Base-by-base conservation (phyloP, 2,888 invertebrate species). In the Mystacides longicornis region DNA sequence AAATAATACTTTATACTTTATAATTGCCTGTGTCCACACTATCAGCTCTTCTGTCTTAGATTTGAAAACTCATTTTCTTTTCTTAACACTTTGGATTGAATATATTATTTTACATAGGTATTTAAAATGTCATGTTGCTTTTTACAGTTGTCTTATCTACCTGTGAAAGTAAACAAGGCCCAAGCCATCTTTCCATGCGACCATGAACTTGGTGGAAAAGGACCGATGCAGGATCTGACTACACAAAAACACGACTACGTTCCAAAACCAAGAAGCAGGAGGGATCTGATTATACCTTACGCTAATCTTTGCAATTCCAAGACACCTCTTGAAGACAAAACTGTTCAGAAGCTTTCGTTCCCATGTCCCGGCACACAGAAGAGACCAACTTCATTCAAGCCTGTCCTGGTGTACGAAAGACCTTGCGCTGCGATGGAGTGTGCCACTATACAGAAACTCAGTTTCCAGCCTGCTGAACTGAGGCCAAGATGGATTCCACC, bases 161-260 rank as follows among this genome's bases (percentile, higher is more conserved):
- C 81, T 3, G 81, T 81, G 61, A 77, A 74, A 1, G 70, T 73
- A 20, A 71, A 75, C 16, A 67, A 72, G 54, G 77, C 81, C 1
- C 68, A 69, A 33, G 69, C 82, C 1, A 80, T 84, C 61, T 72
- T 79, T 1, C 85, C 84, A 1, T 80, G 80, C 56, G 76, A 80
- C 68, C 81, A 81, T 68, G 82, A 81, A 66, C 74, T 82, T 64
- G 73, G 79, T 64, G 81, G 83, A 0, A 79, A 80, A 52, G 80
- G 80, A 0, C 85, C 86, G n/a, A 82, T 87, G 77, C 83, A 86
- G 69, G 81, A 81, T 60, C 70, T 83, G 58, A 88, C 88, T 2
- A 87, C 87, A 1, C 82, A 85, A 62, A 84, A 85, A 42, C 85
- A 85, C 66, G 87, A 87, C 72, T 88, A 75, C 65, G 82, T 83